Evolutionary conservation across 2,888 invertebrate genomes (phyloP), one percentile per base, ranked within the genome.

Genomic region (Prosapia bicincta): DNA sequence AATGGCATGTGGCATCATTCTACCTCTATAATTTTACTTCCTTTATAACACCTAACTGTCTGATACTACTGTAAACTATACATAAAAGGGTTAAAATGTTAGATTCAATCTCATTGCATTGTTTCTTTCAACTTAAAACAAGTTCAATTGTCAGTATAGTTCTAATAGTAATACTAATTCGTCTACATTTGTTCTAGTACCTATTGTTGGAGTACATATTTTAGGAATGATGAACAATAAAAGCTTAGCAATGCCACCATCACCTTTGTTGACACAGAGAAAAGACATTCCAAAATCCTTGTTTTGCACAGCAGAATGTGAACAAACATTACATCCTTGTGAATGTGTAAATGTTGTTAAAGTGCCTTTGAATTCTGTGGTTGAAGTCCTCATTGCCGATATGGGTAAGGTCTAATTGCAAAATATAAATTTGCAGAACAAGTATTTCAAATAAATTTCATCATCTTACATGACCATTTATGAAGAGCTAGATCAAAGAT

Each of bases 261-360:
- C 92, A 0, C 93, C 95, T 0, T 86, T 93, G 66, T 86, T 95
- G 78, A 92, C 93, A 0, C 94, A 95, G 83, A 86, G 87, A 0
- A 83, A 84, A 0, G 91, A 92, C 79, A 87, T 92, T 20, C 77
- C 78, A 1, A 28, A 23, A 7, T 25, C 83, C 89, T 77, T 91
- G 91, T 81, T 81, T 85, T 83, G 84, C 82, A 15, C 69, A 23
- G 54, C 26, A 2, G 69, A 76, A n/a, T 72, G 77, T 15, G 65
- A 70, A 23, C 10, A 72, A 25, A 13, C 24, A 24, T 54, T 71
- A 30, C 68, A 7, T 5, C 84, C 81, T 75, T 86, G 86, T 80
- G 89, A 90, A 79, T 91, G 91, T 79, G 80, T 89, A 1, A 89
- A 90, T 80, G 81, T 88, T 0, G 79, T 90, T 24, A 85, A 88